These are phyloP conservation scores for Anhinga anhinga DNA, from an alignment of 2,113 vertebrate species.

Conservation along the genomic window DNA sequence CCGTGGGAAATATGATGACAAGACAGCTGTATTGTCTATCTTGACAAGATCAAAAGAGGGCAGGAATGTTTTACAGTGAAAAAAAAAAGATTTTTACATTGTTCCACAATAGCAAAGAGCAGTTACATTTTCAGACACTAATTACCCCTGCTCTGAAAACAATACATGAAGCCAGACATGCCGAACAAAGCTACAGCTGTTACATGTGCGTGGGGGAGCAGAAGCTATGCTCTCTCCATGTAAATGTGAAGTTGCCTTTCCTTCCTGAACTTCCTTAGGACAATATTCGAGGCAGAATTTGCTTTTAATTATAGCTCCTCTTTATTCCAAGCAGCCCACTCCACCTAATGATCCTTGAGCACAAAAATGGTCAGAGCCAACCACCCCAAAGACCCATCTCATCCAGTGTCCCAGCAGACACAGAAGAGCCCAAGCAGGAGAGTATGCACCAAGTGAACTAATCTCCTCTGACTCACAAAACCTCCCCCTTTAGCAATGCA, in stretches of 20 bases:
- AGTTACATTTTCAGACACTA: constrained; percentile 41
- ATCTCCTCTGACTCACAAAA: background rate
- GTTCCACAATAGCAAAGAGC: background rate
- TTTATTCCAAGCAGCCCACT: background rate
- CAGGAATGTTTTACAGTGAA: constrained; percentile 15
- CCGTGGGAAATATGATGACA: constrained; percentile 2
- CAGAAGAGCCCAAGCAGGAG: background rate
- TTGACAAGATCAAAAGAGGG: constrained; percentile 45
- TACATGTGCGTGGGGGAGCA: background rate
- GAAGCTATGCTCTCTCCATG: background rate
- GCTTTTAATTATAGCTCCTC: background rate
- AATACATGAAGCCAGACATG: background rate
- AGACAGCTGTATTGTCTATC: constrained; percentile 34
- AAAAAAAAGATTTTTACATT: constrained; percentile 17
- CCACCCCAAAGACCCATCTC: fast-evolving
- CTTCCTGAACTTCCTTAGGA: background rate
- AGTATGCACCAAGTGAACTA: background rate
- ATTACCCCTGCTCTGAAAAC: constrained; percentile 32
- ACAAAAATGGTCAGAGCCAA: background rate
- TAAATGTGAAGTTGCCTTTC: background rate
- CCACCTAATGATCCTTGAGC: background rate
- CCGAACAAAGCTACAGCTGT: constrained; percentile 32
- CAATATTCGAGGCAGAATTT: background rate
- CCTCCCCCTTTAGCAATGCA: background rate
- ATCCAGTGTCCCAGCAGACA: background rate